Conservation (phyloP, 2,797 vertebrate species). For the Gobio occitaniae region DNA sequence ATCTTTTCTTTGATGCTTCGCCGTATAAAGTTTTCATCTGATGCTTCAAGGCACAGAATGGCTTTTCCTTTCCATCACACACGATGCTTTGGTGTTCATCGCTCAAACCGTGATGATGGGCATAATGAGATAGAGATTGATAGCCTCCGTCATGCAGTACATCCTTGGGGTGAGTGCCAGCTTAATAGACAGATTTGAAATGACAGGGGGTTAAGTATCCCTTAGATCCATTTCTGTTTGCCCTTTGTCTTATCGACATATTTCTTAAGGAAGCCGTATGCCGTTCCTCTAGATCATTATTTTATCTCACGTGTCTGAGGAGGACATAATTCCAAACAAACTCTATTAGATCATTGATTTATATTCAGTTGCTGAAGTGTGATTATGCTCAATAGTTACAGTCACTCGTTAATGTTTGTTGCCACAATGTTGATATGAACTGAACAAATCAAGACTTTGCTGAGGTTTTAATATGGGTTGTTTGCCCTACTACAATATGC, state of each 20-base stretch:
- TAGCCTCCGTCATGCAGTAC: slow-evolving; percentile 44
- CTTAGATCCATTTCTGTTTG: slow-evolving; percentile 50
- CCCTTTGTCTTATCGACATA: slow-evolving; percentile 52
- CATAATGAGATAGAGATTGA: slow-evolving; percentile 58
- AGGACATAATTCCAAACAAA: slow-evolving; percentile 32
- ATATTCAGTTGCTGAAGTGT: slow-evolving; percentile 14
- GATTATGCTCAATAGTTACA: slow-evolving; percentile 19
- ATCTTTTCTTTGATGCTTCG: slow-evolving; percentile 6
- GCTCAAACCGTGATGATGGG: slow-evolving; percentile 33
- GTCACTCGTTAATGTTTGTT: background rate
- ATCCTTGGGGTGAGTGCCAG: slow-evolving; percentile 51
- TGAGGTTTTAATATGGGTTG: background rate
- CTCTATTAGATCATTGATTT: slow-evolving; percentile 36
- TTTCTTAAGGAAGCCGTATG: slow-evolving; percentile 33
- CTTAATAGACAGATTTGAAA: slow-evolving; percentile 55
- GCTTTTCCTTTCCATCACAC: background rate
- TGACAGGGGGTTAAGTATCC: slow-evolving; percentile 59
- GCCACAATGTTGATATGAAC: slow-evolving; percentile 2
- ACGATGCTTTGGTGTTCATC: background rate
- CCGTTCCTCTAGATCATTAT: slow-evolving; percentile 34
- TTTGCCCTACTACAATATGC: background rate
- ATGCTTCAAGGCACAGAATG: slow-evolving; percentile 5
- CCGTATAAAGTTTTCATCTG: background rate
- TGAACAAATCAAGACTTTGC: background rate
- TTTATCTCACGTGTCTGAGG: slow-evolving; percentile 6